Evolutionary conservation across 2,113 vertebrate genomes (phyloP), one percentile per base, ranked within the genome.

Genomic region (Ginglymostoma cirratum): DNA sequence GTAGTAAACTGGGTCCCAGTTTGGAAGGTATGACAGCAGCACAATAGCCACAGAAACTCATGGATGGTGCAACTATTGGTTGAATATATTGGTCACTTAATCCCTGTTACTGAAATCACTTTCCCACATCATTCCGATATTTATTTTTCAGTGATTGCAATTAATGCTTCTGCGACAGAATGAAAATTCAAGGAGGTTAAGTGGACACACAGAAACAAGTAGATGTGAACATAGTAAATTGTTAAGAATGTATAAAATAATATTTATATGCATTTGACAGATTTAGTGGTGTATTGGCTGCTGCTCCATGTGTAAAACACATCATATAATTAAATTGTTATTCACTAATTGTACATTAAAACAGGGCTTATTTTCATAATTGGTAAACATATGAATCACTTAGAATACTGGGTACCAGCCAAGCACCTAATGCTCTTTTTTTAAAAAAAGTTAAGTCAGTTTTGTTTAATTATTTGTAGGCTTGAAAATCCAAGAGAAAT

Each of bases 291-390:
- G 67, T 95, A 95, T 95, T 95, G 94, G 94, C 42, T 72, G 94
- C 42, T 95, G 67, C 94, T 76, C 67, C 38, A 48, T 95, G 94
- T 95, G 69, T 95, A 95, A 95, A 95, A 72, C 94, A 95, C 94
- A 95, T 95, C 94, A 95, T 95, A 72, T 95, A 95, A 95, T 95
- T 95, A 95, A 76, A 95, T 95, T 95, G 66, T 95, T 95, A 95
- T 95, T 95, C 94, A 95, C 94, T 95, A 95, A 95, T 95, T 95
- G 94, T 95, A 95, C 94, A 95, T 95, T 95, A 95, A 95, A 95
- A 95, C 45, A 95, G 94, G 69, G 94, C 67, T 95, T 95, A 95
- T 70, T 95, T 95, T 95, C 67, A 95, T 95, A 95, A 95, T 95
- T 95, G 94, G 67, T 95, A 95, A 95, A 95, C 94, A 95, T 95